Base-by-base conservation (phyloP, 2,113 vertebrate genomes). In the Sylvicapra grimmia region DNA sequence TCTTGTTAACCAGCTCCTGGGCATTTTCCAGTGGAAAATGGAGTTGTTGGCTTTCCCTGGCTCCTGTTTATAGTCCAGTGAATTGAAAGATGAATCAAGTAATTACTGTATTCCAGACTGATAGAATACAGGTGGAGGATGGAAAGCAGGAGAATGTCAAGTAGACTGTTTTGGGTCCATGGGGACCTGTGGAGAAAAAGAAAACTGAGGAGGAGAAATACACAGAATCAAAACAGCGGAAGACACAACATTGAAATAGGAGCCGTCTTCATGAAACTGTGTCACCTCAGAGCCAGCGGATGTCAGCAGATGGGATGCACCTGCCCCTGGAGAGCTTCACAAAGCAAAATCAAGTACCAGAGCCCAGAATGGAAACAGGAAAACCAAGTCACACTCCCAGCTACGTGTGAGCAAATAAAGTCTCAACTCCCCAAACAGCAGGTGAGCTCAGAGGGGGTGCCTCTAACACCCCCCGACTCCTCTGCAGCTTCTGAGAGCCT, bases 11-110 rank as follows among this genome's bases (percentile, higher is more conserved):
- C 75, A 79, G 6, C 7, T 88, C 61, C 61, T 97, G 96, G 65
- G 58, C 49, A 94, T 88, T 94, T 97, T 97, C 96, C 97, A 97
- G 0, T 90, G 68, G 90, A 94, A 98, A 97, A 97, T 96, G 94
- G 96, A 97, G 12, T 68, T 97, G 51, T 53, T 98, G 94, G 97
- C 90, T 96, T 96, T 95, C 92, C 27, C 47, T 75, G 61, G 59
- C 61, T 96, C 40, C 59, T 96, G 49, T 72, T 96, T 94, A 93
- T 23, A 95, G 36, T 80, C 77, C 51, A 96, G 12, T 79, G 85
- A 89, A 75, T 77, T 95, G 80, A 94, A 88, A 89, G 93, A 92
- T 75, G 77, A 89, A 85, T 65, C 31, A 54, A 92, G 40, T 88
- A 90, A 88, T 95, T 56, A 84, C 53, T n/a, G 2, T 82, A 77